These are phyloP conservation scores for Panopea generosa DNA, from an alignment of 2,888 invertebrate species.

Conservation along the genomic window DNA sequence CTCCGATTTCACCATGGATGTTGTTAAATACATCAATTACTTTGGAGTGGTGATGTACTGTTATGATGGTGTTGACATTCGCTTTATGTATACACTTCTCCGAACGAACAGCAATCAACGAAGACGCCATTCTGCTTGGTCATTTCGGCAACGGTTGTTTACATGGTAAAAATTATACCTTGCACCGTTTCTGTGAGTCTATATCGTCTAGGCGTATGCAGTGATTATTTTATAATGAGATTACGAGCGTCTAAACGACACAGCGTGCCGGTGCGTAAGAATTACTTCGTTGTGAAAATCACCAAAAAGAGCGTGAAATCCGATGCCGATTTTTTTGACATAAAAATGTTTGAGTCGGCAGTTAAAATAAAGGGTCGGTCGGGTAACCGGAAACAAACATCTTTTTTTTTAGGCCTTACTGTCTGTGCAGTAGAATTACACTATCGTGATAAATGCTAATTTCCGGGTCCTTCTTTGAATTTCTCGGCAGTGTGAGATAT, in stretches of 20 bases:
- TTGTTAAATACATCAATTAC: not conserved
- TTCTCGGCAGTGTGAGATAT: too few species aligned
- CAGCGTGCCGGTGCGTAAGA: not conserved
- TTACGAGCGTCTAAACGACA: not conserved
- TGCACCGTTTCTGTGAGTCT: not conserved
- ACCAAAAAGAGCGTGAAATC: too few species aligned
- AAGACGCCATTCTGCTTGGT: not conserved
- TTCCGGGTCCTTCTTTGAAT: too few species aligned
- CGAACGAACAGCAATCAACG: not conserved
- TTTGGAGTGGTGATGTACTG: not conserved
- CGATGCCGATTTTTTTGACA: not conserved
- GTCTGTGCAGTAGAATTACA: too few species aligned
- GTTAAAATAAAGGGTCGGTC: not conserved
- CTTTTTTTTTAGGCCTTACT: slow-evolving; percentile 3
- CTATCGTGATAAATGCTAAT: too few species aligned
- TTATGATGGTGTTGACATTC: not conserved
- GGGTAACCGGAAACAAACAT: slow-evolving; percentile 3
- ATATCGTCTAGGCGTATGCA: not conserved
- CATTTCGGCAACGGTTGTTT: not conserved
- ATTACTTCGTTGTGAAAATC: too few species aligned
- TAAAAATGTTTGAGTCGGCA: not conserved
- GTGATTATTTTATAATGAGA: not conserved
- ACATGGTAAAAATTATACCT: not conserved
- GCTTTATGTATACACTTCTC: not conserved
- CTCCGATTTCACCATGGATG: not conserved